Evolutionary conservation across 2,113 vertebrate genomes (phyloP), one percentile per base, ranked within the genome.

Genomic region (Odontophorus gujanensis): DNA sequence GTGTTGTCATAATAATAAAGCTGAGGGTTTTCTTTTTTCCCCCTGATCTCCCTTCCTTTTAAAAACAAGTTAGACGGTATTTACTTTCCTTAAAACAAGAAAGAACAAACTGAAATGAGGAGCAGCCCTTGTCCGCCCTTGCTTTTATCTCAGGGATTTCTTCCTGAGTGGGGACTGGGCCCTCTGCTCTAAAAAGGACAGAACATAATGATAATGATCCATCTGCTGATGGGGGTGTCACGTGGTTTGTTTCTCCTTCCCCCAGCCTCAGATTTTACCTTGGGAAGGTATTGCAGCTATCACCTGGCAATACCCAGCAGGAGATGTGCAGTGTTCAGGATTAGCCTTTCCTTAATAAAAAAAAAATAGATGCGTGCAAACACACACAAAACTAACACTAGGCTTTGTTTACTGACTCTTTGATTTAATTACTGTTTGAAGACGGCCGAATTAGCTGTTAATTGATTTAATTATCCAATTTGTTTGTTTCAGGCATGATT

Each of bases 401-500:
- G 96, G 98, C 98, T 99, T 99, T 99, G 98, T 99, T 99, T 99
- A 99, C 98, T 98, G 98, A 98, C 96, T 98, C 98, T 98, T 98
- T 99, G 98, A 99, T 99, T 99, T 98, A 99, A 99, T 99, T 99
- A 99, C 97, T 98, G 96, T 98, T 98, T 98, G 98, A 99, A 98
- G 98, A 98, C 98, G 98, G 98, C 96, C 96, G 98, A 99, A 99
- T 99, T 99, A 99, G 98, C 98, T 97, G 97, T 98, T 99, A 99
- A 99, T 99, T 99, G 99, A 99, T 98, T 99, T 99, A 98, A 99
- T 99, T 98, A 99, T 98, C 98, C 98, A 98, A 98, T 99, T 98
- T 99, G 99, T 99, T 99, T 99, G 98, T 99, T 98, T 98, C 98
- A 99, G 99, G 99, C 99, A 99, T 99, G 98, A 99, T 99, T 99